Evolutionary conservation across 2,797 vertebrate species (phyloP), one percentile per base, ranked within the genome.

Genomic region (Molossus molossus): DNA sequence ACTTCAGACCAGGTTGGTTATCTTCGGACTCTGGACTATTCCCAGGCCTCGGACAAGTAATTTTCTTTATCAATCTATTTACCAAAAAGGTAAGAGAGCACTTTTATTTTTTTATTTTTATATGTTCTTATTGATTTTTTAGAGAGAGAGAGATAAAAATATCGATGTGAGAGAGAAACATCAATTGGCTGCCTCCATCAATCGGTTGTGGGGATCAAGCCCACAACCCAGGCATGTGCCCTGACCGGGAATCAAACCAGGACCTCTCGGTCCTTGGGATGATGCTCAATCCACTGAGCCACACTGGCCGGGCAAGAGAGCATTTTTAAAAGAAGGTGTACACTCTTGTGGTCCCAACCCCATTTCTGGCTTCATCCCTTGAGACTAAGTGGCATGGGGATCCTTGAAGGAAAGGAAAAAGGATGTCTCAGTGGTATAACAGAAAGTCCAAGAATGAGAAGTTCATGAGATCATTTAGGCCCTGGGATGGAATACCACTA

Each of bases 41-140:
- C 45, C 12, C 25, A 87, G 33, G 25, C 50, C 11, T 60, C 76
- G 80, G 64, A 85, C 40, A 91, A 95, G 67, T 85, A 62, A 50
- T 91, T 87, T 89, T 91, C 27, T 76, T 77, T 65, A 83, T 62
- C 40, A 3, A 64, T 4, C 23, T 62, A 67, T 80, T 91, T 94
- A 67, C 25, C 0, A 48, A 94, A 67, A 60, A 40, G 65, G n/a
- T 69, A 69, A 69, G 65, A 69, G 65, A 33, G 17, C 17, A 37
- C 18, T 69, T 69, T 45, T 45, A 45, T 45, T 45, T 45, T 45
- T 45, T 45, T 45, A 45, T 45, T 45, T 45, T 45, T 45, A 45
- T 45, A 45, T 45, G 40, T 45, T 45, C 6, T 45, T 45, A 45
- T 45, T 45, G 40, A 45, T 45, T 45, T 45, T 45, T 45, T 45